Evolutionary conservation across 1,140 invertebrate species (phyloP).

Genomic region (Brachionus plicatilis): DNA sequence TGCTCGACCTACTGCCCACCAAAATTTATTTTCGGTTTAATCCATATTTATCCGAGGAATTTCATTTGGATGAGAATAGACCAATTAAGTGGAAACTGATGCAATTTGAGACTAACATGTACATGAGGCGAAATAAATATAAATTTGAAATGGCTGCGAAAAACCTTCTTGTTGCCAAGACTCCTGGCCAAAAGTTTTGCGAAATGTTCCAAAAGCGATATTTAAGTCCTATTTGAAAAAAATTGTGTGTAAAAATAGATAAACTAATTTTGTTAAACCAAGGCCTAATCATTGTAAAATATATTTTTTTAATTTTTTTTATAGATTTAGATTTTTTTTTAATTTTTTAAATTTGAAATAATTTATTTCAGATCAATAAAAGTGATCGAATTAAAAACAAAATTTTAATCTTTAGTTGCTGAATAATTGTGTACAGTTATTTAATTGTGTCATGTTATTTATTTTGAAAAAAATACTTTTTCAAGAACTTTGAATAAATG

Average conservation of each 20-base stretch:
- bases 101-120: slow-evolving; percentile 64
- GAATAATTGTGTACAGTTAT: no score
- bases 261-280: not conserved
- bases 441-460: no score
- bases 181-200: slow-evolving; percentile 24
- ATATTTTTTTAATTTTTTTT: not conserved
- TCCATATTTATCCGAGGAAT: slow-evolving; percentile 75
- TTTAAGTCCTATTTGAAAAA: slow-evolving; percentile 1
- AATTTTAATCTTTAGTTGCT: no score
- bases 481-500: no score
- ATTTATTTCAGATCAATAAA: not conserved
- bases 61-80: slow-evolving; percentile 75
- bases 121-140: slow-evolving; percentile 69
- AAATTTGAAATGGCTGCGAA: slow-evolving; percentile 63
- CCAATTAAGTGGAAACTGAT: slow-evolving; percentile 59
- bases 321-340: not conserved
- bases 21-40: slow-evolving; percentile 80
- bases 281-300: not conserved
- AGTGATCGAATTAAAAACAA: no score
- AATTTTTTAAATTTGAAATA: not conserved
- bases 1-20: slow-evolving; percentile 73
- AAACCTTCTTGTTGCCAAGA: slow-evolving; percentile 56
- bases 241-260: not conserved
- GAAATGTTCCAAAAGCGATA: not conserved
- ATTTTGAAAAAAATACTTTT: no score